These are phyloP conservation scores for Cyprinodon brontotheroides DNA, from an alignment of 2,113 vertebrate species.

Conservation along the genomic window DNA sequence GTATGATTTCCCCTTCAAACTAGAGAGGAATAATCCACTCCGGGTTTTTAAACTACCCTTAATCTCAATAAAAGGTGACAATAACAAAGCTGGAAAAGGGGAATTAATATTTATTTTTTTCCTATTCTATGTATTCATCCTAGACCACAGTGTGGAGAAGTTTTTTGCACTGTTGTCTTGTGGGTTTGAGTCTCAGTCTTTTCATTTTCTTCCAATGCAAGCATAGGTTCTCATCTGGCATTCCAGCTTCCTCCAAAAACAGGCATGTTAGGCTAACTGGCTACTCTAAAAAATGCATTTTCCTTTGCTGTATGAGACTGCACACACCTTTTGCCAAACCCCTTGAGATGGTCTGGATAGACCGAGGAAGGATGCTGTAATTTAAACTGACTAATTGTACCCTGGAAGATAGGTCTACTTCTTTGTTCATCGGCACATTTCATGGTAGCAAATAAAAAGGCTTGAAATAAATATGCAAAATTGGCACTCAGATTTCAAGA, in stretches of 20 bases:
- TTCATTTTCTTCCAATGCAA: neutral
- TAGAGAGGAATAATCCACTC: neutral
- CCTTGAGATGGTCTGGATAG: neutral
- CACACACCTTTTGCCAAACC: too few species aligned
- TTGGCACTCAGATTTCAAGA: slow-evolving; percentile 4
- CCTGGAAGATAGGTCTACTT: slow-evolving; percentile 1
- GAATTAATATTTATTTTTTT: neutral
- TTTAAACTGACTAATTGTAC: neutral
- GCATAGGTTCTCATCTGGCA: neutral
- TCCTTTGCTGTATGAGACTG: neutral
- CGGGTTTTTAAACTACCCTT: neutral
- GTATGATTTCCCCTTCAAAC: neutral
- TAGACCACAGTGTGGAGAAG: neutral
- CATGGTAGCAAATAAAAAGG: neutral
- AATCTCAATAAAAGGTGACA: neutral
- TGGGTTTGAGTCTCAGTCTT: neutral
- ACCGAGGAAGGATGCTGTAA: neutral
- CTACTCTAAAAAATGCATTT: neutral
- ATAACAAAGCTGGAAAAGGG: neutral
- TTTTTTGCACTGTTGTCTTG: neutral
- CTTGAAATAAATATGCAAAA: slow-evolving; percentile 9
- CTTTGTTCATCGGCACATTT: neutral
- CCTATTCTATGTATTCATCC: neutral
- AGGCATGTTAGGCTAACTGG: neutral
- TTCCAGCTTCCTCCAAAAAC: neutral